Percentiles rank a stretch among this genome's conserved stretches.
Evolutionary conservation across 2,888 invertebrate species (phyloP).

Genomic region (Allophyes oxyacanthae): DNA sequence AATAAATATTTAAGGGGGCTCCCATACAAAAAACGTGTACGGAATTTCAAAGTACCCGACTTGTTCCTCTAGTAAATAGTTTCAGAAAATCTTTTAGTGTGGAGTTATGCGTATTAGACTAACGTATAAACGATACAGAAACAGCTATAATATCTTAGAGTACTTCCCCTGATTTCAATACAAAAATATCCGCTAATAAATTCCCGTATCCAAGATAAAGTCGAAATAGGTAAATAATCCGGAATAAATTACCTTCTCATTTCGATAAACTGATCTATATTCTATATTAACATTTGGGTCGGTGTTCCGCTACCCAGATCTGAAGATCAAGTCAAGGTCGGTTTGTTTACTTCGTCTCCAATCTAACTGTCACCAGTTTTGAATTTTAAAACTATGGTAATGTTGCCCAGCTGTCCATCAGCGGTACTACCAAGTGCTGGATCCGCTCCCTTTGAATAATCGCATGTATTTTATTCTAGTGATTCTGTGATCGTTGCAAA

Average conservation of each 20-base stretch:
- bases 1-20: too few species aligned
- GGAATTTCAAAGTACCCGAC: too few species aligned
- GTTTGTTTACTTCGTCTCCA: slow-evolving; percentile 76
- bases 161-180: too few species aligned
- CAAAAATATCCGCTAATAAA: neutral
- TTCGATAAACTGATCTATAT: slow-evolving; percentile 66
- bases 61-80: too few species aligned
- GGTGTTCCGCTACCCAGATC: slow-evolving; percentile 60
- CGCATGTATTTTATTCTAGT: slow-evolving; percentile 51
- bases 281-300: slow-evolving; percentile 65
- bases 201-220: slow-evolving; percentile 27
- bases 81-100: too few species aligned
- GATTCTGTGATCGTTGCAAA: slow-evolving; percentile 28
- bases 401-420: slow-evolving; percentile 64
- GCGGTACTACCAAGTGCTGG: slow-evolving; percentile 38
- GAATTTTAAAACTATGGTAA: slow-evolving; percentile 80
- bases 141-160: too few species aligned
- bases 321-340: slow-evolving; percentile 71
- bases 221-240: slow-evolving; percentile 48
- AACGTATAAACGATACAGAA: too few species aligned
- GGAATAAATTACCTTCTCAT: slow-evolving; percentile 53
- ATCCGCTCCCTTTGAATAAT: slow-evolving; percentile 47
- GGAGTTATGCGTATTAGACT: too few species aligned
- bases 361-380: slow-evolving; percentile 68
- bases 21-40: too few species aligned